Evolutionary conservation across 2,113 vertebrate genomes (phyloP), one percentile per base, ranked within the genome.

Genomic region (Melanerpes formicivorus): DNA sequence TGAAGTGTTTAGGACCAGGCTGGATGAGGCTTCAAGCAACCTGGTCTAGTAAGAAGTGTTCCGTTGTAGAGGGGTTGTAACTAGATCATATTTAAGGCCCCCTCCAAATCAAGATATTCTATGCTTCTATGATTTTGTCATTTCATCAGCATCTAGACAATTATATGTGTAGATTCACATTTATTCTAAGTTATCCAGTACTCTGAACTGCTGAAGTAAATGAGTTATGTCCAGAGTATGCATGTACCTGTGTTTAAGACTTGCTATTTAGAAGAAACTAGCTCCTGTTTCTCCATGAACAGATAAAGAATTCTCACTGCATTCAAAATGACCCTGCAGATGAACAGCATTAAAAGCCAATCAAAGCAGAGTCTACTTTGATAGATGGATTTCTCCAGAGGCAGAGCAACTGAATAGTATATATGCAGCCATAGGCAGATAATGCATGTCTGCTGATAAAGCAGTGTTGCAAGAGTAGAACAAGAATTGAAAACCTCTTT

Each of bases 351-450:
- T 52, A 23, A 52, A 52, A 23, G 11, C 22, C 50, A 52, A 52
- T 11, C 22, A 23, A 87, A 74, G 16, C 17, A 44, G 58, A 84
- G 10, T 11, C 32, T 87, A 44, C 32, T 88, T 90, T 93, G 67
- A 64, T 32, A 86, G 73, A 78, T 93, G 23, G 30, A 76, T 91
- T 82, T 94, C 87, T 90, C 93, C 22, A 67, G 54, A 76, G 72
- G 54, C 40, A 96, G 60, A 94, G 59, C 17, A 84, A 80, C 23
- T 62, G n/a, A 87, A 92, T 84, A 95, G 90, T 63, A 86, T n/a
- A 37, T 72, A 56, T 22, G 10, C 32, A 77, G 32, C 17, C 52
- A 82, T 73, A 56, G 87, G 83, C 81, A 84, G 66, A 90, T 79
- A 87, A 34, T 66, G 56, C 29, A 15, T 88, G 93, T 78, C 54